phyloP scores from a whole-genome alignment of 2,888 invertebrate genomes.

The Eurytoma adleriae region DNA sequence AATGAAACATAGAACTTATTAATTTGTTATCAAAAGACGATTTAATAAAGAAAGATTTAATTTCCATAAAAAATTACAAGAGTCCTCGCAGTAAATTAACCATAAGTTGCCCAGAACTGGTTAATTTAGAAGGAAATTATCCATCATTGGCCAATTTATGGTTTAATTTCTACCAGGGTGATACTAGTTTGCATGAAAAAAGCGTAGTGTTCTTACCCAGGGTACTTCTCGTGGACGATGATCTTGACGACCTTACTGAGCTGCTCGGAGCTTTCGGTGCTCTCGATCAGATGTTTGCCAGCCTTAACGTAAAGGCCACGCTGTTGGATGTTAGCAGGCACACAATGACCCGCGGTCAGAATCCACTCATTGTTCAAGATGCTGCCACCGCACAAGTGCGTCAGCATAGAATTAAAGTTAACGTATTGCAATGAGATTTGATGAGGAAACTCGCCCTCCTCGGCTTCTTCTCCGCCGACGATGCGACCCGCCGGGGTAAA shows the following conservation, averaged over 20 bases:
- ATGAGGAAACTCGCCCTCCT: slow-evolving; percentile 75
- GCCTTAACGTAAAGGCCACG: slow-evolving; percentile 57
- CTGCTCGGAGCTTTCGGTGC: slow-evolving; percentile 71
- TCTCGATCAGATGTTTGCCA: slow-evolving; percentile 55
- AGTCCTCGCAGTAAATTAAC: too few relatives aligned
- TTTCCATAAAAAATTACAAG: too few relatives aligned
- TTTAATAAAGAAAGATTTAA: too few relatives aligned
- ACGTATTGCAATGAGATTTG: slow-evolving; percentile 75
- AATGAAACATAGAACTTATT: too few relatives aligned
- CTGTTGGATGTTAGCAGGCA: slow-evolving; percentile 68
- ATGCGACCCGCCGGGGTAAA: slow-evolving; percentile 41
- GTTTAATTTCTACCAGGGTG: too few relatives aligned
- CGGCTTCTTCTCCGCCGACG: slow-evolving; percentile 69
- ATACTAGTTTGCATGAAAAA: not conserved
- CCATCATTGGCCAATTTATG: too few relatives aligned
- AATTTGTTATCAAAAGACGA: too few relatives aligned
- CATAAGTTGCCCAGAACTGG: too few relatives aligned
- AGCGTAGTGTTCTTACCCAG: slow-evolving; percentile 62
- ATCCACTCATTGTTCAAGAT: slow-evolving; percentile 73
- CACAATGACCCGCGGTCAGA: slow-evolving; percentile 73
- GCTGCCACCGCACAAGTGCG: slow-evolving; percentile 73
- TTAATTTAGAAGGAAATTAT: too few relatives aligned
- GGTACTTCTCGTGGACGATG: slow-evolving; percentile 70
- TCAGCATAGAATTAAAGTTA: too few relatives aligned
- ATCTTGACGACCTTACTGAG: slow-evolving; percentile 64